A percentile compares a stretch with the other conserved stretches of the same genome.
Conservation (phyloP, 1,140 invertebrate species). For the Euglossa dilemma region DNA sequence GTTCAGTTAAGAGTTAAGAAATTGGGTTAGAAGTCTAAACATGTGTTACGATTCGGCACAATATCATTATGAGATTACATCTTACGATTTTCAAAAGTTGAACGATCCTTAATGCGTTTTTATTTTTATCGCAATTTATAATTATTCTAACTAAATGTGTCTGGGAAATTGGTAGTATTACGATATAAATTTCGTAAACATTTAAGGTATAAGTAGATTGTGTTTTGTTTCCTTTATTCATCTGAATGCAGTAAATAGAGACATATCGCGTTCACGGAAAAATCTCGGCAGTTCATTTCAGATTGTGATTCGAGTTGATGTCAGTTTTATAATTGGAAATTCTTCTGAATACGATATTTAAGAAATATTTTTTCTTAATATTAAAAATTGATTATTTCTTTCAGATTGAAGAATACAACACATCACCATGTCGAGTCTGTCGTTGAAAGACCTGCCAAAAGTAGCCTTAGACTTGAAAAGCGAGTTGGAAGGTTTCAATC, state of each 20-base stretch:
- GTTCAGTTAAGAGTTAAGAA: background rate
- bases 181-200: background rate
- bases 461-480: constrained; percentile 93
- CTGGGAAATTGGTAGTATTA: background rate
- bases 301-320: constrained; percentile 24
- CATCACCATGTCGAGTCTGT: constrained; percentile 86
- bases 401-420: constrained; percentile 59
- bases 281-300: constrained; percentile 6
- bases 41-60: background rate
- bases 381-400: constrained; percentile 22
- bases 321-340: constrained; percentile 33
- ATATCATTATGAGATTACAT: background rate
- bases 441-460: constrained; percentile 94
- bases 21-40: background rate
- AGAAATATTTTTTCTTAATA: background rate
- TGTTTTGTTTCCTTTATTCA: background rate
- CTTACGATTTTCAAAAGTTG: background rate
- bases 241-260: constrained; percentile 2
- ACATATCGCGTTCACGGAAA: background rate
- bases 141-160: background rate
- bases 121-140: background rate
- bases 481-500: constrained; percentile 93
- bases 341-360: background rate
- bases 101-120: background rate
- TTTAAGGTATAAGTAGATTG: background rate